Evolutionary conservation across 2,888 invertebrate genomes (phyloP), one percentile per base, ranked within the genome.

Genomic region (Colostygia pectinataria): DNA sequence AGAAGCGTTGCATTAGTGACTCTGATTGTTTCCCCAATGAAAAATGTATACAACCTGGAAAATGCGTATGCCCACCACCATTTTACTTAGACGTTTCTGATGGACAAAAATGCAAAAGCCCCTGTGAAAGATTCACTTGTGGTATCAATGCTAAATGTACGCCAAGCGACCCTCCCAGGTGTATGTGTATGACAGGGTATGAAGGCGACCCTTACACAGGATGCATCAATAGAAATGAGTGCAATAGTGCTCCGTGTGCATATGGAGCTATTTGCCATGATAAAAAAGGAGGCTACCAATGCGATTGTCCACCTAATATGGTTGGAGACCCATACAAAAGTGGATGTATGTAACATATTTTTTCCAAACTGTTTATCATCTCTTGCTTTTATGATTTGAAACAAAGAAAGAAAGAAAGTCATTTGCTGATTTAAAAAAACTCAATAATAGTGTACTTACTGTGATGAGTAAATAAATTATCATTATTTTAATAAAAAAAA

Each of bases 61-160:
- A 96, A 81, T 98, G 98, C 71, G 92, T 97, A 10, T 98, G 98
- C 72, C 96, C 96, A 18, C 97, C 97, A 10, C 98, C 98, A 0
- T 98, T 94, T 84, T 97, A 96, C 78, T 92, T 95, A 20, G 97
- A 98, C 74, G 92, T 94, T 6, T 91, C 92, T 12, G 96, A 97
- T 71, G 94, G 93, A 24, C 96, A 96, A 74, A 94, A 95, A 74
- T 98, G 98, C 76, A 97, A 97, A 85, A 97, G 95, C 89, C 97
- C 97, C 4, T 98, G 97, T 76, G 97, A 98, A 79, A 92, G 97
- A 53, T 97, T 95, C 76, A 94, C 95, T 5, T 98, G 98, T 66
- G 97, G 98, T 23, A 94, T 97, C 37, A 97, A 97, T 74, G 95
- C 97, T 2, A 95, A 95, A 82, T 98, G 97, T 75, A 96, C 96